Percentiles rank a stretch among this genome's conserved stretches.
phyloP scores from a whole-genome alignment of 2,797 vertebrate genomes.

The Micropoecilia bifurca region DNA sequence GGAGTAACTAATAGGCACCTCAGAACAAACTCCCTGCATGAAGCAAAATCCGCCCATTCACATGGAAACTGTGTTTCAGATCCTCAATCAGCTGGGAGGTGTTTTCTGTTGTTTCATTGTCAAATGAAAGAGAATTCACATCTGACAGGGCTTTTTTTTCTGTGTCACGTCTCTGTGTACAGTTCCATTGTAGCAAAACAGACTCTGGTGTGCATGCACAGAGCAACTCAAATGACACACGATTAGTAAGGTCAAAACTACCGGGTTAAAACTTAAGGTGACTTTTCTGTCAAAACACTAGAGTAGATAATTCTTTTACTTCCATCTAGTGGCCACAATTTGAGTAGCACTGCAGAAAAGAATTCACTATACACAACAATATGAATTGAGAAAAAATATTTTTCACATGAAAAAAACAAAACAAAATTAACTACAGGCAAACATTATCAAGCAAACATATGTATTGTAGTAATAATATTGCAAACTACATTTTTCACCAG shows the following conservation, averaged over 20 bases:
- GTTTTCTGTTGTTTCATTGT: constrained; percentile 65
- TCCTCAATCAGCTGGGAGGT: constrained; percentile 73
- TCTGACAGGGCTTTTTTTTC: constrained; percentile 58
- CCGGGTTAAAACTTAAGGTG: constrained; percentile 40
- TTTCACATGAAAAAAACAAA: neutral
- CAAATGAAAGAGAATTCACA: constrained; percentile 69
- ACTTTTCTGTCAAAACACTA: neutral
- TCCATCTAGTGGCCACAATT: constrained; percentile 64
- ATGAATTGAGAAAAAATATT: neutral
- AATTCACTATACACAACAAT: neutral
- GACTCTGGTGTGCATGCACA: constrained; percentile 42
- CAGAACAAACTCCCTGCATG: constrained; percentile 50
- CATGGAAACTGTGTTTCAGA: constrained; percentile 67
- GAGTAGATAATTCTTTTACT: constrained; percentile 47
- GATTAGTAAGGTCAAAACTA: constrained; percentile 51
- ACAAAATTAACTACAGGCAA: neutral
- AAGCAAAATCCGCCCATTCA: constrained; percentile 63
- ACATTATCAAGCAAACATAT: neutral
- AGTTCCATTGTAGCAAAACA: constrained; percentile 53
- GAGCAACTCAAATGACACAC: constrained; percentile 47
- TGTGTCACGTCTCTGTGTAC: constrained; percentile 37
- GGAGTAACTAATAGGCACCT: constrained; percentile 53
- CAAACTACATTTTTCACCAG: neutral
- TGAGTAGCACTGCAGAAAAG: constrained; percentile 18
- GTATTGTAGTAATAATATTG: neutral